phyloP scores from a whole-genome alignment of 1,140 invertebrate genomes.

The Wasmannia auropunctata region DNA sequence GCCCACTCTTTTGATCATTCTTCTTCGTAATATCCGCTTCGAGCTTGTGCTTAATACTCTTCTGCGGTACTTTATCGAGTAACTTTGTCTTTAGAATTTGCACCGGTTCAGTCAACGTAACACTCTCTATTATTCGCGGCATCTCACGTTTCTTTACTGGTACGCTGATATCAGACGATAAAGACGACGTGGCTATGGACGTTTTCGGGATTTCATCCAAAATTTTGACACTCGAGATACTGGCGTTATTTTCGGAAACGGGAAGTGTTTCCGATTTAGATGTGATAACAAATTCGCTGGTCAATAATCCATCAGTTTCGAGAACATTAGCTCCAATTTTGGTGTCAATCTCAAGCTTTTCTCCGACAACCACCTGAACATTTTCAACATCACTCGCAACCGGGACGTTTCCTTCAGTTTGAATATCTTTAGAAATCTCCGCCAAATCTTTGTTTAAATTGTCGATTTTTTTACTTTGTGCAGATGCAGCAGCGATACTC shows the following conservation, averaged over 20 bases:
- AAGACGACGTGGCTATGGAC: constrained; percentile 67
- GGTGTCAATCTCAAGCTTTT: constrained; percentile 62
- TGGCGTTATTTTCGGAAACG: constrained; percentile 30
- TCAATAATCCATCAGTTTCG: constrained; percentile 26
- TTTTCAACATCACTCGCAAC: constrained; percentile 66
- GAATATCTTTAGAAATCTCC: neutral
- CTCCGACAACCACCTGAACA: constrained; percentile 71
- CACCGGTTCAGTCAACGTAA: constrained; percentile 80
- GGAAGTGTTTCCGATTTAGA: neutral
- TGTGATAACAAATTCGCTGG: constrained; percentile 29
- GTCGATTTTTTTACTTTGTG: constrained; percentile 23
- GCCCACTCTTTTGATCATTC: constrained; percentile 59
- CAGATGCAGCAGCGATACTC: neutral
- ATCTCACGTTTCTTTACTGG: constrained; percentile 84
- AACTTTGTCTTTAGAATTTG: constrained; percentile 81
- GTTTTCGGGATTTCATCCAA: constrained; percentile 66
- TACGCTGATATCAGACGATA: constrained; percentile 69
- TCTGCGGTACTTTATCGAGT: constrained; percentile 75
- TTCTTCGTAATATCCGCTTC: constrained; percentile 68
- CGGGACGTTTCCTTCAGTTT: constrained; percentile 43
- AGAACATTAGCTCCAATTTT: constrained; percentile 59
- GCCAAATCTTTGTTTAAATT: neutral
- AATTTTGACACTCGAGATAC: constrained; percentile 65
- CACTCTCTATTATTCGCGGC: constrained; percentile 83
- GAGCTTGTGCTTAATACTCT: constrained; percentile 80